Evolutionary conservation across 2,113 vertebrate species (phyloP).

Genomic region (Phalacrocorax carbo): DNA sequence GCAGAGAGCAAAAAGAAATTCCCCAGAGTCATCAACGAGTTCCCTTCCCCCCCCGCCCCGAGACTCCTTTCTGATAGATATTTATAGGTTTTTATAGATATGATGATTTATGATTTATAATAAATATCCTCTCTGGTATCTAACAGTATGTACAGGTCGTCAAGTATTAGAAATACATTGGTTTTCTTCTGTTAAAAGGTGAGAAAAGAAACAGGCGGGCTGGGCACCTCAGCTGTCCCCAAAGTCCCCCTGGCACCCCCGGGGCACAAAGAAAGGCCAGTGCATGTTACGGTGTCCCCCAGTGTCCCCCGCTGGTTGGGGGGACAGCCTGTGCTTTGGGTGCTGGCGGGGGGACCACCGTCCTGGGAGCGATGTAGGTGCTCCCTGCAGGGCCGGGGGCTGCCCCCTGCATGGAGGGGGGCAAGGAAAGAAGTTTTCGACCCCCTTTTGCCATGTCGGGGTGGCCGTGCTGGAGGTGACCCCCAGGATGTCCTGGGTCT

Average conservation of each 20-base stretch:
- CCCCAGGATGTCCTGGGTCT: neutral
- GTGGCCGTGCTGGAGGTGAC: neutral
- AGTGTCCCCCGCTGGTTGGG: neutral
- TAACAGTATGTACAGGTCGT: neutral
- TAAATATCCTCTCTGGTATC: conserved; percentile 25
- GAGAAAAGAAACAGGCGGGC: neutral
- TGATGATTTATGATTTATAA: neutral
- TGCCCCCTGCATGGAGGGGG: neutral
- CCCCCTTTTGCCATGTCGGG: fast-evolving
- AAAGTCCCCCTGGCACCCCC: neutral
- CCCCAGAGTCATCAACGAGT: neutral
- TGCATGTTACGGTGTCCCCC: neutral
- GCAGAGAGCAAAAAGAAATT: neutral
- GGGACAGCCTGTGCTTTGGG: neutral
- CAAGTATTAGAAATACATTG: neutral
- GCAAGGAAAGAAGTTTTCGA: neutral
- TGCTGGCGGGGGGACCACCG: neutral
- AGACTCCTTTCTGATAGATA: neutral
- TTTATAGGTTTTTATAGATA: neutral
- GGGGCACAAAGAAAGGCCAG: neutral
- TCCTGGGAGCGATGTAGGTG: neutral
- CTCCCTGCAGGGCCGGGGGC: neutral
- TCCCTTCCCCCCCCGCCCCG: neutral
- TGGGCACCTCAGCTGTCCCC: neutral
- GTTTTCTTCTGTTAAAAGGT: neutral